These are phyloP conservation scores for Tillus elongatus DNA, from an alignment of 2,888 invertebrate species.

Conservation along the genomic window DNA sequence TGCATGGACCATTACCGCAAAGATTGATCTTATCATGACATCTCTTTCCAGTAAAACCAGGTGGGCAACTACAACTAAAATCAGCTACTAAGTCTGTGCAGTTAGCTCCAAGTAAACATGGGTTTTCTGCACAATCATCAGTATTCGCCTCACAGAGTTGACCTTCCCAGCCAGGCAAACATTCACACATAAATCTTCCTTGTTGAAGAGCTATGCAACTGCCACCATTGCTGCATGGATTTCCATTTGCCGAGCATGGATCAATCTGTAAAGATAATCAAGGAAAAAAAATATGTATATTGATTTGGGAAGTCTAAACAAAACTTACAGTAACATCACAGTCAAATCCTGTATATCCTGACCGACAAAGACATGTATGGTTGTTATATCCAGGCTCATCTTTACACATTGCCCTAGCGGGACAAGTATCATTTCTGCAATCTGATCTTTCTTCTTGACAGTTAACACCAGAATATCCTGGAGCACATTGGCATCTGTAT, in stretches of 20 bases:
- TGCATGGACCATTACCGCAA: constrained; percentile 82
- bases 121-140: constrained; percentile 88
- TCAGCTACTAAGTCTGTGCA: constrained; percentile 93
- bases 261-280: too few species aligned
- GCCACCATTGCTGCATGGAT: constrained; percentile 86
- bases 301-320: not conserved
- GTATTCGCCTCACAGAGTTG: constrained; percentile 88
- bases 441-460: constrained; percentile 91
- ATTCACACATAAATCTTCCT: constrained; percentile 90
- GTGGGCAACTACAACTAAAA: constrained; percentile 86
- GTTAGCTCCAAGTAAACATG: constrained; percentile 80
- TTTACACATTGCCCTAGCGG: constrained; percentile 94
- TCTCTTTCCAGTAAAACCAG: constrained; percentile 91
- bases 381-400: constrained; percentile 85
- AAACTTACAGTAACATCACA: constrained; percentile 74
- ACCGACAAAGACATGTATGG: constrained; percentile 84
- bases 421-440: constrained; percentile 82
- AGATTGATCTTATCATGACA: constrained; percentile 93
- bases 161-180: constrained; percentile 95
- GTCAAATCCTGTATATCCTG: constrained; percentile 88
- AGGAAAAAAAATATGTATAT: constrained; percentile 1
- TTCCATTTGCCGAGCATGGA: constrained; percentile 81
- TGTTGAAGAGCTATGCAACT: constrained; percentile 82
- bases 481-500: constrained; percentile 79
- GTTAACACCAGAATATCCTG: constrained; percentile 84